phyloP scores from a whole-genome alignment of 92 coral and sea anemone genomes.

The Muricea muricata region DNA sequence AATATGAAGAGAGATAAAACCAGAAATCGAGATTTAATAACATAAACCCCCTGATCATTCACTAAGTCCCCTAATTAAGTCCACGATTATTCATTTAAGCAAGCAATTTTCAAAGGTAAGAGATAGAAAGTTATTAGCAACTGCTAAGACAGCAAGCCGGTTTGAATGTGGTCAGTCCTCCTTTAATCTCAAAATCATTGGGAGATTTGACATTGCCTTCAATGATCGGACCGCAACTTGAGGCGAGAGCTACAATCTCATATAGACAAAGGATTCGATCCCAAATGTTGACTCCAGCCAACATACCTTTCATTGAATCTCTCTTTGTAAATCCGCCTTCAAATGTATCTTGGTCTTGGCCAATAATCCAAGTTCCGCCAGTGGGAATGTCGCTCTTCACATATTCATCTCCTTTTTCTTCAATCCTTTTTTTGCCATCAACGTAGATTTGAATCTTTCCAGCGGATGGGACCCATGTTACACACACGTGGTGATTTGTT shows the following conservation, averaged over 20 bases:
- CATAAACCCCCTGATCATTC: too few relatives aligned
- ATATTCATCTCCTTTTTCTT: background rate
- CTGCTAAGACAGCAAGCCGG: background rate
- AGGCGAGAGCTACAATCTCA: background rate
- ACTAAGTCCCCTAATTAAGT: too few relatives aligned
- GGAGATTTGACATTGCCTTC: background rate
- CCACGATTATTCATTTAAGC: too few relatives aligned
- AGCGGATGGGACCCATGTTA: background rate
- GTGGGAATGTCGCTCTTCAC: background rate
- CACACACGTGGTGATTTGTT: background rate
- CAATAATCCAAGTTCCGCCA: background rate
- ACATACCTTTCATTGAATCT: background rate
- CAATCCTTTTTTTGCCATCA: background rate
- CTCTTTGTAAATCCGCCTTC: too few relatives aligned
- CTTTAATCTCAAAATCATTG: background rate
- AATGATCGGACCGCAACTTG: background rate
- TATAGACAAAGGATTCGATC: background rate
- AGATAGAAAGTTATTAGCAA: too few relatives aligned
- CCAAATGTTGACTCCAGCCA: slow-evolving; percentile 10
- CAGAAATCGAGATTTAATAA: too few relatives aligned
- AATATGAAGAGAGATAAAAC: too few relatives aligned
- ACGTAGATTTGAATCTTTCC: background rate
- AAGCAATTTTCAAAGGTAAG: too few relatives aligned
- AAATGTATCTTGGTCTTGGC: background rate
- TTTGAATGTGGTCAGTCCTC: background rate